Evolutionary conservation across 1,140 invertebrate genomes (phyloP), one percentile per base, ranked within the genome.

Genomic region (Drosophila pruinosa): DNA sequence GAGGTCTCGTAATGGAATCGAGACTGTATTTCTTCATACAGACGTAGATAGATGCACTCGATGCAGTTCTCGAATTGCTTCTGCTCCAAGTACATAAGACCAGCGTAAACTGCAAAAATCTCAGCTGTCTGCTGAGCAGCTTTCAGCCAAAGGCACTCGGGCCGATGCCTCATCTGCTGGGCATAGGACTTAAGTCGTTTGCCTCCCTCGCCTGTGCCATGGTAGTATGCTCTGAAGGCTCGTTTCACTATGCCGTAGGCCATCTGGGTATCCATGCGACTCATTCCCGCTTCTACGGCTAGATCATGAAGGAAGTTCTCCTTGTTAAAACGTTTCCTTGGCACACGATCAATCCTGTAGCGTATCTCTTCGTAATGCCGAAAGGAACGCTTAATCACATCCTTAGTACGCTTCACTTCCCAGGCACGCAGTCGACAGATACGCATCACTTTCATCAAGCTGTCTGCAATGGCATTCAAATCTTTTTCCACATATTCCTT

Each of bases 231-330:
- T 3, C 59, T 72, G 4, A 91, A 91, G 10, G 78, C 89, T 1
- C 86, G 52, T 22, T 91, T 91, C 0, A 75, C 72, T 10, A 91
- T 90, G 0, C 89, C 77, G 36, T 78, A 91, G 1, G 88, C 73
- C 36, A 91, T 36, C 5, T 91, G 89, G 4, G 79, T 53, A 4
- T 91, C 89, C 12, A 81, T 78, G 5, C 86, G 77, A 3, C 47
- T 61, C 86, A 91, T 83, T 6, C 64, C 50, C 15, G 70, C 89
- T 45, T 77, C 75, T 0, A 62, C 28, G 6, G 77, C 65, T 36
- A 90, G 15, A 24, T 78, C 89, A 31, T 90, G 82, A 2, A 91
- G 31, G 5, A 91, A 81, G 52, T 78, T 81, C 36, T 90, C 89
- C 48, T 89, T 91, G 43, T 45, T 28, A 2, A 91, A 74, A 0